A percentile compares a stretch with the other conserved stretches of the same genome.
These are phyloP conservation scores for Cryptoleucopteryx plumbea DNA, from an alignment of 2,113 vertebrate genomes.

Conservation along the genomic window DNA sequence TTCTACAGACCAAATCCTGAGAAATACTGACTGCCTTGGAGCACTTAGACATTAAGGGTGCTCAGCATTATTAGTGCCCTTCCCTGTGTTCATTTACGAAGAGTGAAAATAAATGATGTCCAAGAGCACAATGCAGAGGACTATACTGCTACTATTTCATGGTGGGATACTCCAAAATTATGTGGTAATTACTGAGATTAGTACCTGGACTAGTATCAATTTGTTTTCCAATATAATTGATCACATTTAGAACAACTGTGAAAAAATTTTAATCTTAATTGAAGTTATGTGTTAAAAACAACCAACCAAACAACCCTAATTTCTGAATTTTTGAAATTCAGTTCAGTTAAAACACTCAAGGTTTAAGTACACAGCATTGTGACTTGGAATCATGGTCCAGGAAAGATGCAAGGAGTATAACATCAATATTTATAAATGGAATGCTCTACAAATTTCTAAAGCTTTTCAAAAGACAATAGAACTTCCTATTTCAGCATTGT, in stretches of 20 bases:
- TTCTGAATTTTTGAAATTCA: neutral
- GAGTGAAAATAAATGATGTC: neutral
- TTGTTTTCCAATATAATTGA: neutral
- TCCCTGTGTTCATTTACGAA: fast-evolving
- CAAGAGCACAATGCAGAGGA: neutral
- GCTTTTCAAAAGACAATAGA: neutral
- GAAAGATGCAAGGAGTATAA: neutral
- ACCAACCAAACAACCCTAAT: neutral
- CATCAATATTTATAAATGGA: neutral
- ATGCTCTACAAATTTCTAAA: neutral
- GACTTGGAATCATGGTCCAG: neutral
- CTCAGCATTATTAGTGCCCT: neutral
- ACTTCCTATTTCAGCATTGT: neutral
- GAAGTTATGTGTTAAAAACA: neutral
- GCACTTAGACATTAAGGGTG: neutral
- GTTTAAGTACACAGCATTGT: neutral
- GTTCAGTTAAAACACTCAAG: neutral
- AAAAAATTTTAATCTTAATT: neutral
- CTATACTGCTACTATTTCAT: neutral
- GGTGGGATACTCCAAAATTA: neutral
- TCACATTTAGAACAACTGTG: neutral
- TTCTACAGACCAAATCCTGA: neutral
- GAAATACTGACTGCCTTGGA: neutral
- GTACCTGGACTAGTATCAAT: neutral
- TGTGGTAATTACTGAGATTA: neutral